These are phyloP conservation scores for Phrynocephalus forsythii DNA, from an alignment of 2,797 vertebrate species.

Conservation along the genomic window DNA sequence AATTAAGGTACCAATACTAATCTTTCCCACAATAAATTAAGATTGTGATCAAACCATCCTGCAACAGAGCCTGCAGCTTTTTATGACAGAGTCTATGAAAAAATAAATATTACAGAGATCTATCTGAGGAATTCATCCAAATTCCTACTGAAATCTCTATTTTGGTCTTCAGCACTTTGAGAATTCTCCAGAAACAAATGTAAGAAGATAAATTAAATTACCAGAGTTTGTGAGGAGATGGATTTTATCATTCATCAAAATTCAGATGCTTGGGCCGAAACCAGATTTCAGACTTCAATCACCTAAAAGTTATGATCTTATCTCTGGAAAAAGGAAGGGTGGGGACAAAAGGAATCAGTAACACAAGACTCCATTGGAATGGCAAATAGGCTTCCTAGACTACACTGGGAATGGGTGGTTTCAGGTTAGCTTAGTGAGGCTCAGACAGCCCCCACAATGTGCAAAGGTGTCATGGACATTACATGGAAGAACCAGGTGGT, in stretches of 20 bases:
- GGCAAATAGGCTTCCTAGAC: neutral
- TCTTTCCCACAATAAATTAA: neutral
- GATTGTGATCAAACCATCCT: neutral
- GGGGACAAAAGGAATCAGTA: neutral
- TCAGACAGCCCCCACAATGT: neutral
- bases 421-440: neutral
- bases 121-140: neutral
- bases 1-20: neutral
- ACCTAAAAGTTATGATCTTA: too few relatives aligned
- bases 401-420: neutral
- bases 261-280: conserved; percentile 44
- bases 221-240: conserved; percentile 42
- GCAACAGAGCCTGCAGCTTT: neutral
- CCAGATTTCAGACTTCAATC: too few relatives aligned
- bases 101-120: neutral
- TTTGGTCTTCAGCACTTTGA: neutral
- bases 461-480: too few relatives aligned
- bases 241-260: conserved; percentile 61
- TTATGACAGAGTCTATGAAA: neutral
- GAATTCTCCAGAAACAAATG: neutral
- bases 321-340: conserved; percentile 23
- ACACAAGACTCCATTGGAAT: neutral
- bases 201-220: conserved; percentile 13
- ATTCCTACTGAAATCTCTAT: neutral
- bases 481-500: neutral